phyloP scores from a whole-genome alignment of 2,797 vertebrate species.

The Parotocinclus haroldoi region DNA sequence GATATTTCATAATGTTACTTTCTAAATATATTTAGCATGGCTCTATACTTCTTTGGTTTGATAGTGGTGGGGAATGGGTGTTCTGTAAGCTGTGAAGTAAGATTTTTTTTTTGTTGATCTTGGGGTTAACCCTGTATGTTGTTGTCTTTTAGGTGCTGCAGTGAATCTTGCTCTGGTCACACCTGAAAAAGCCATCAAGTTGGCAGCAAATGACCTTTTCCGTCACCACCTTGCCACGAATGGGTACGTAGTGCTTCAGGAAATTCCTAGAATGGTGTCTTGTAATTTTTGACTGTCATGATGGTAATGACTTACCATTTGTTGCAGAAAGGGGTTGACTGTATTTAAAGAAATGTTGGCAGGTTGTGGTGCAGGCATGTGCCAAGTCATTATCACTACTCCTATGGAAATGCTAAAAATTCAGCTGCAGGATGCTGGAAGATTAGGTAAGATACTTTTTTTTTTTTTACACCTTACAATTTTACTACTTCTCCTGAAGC shows the following conservation, averaged over 20 bases:
- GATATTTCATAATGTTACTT: constrained; percentile 6
- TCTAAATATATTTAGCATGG: constrained; percentile 15
- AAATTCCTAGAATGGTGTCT: neutral
- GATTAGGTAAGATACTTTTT: constrained; percentile 64
- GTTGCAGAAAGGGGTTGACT: constrained; percentile 69
- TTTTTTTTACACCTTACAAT: neutral
- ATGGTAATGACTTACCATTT: neutral
- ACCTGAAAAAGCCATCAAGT: constrained; percentile 81
- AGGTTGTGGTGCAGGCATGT: constrained; percentile 81
- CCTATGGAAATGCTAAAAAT: constrained; percentile 89
- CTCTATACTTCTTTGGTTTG: constrained; percentile 40
- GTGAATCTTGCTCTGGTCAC: constrained; percentile 81
- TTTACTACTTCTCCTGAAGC: neutral
- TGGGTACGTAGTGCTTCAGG: constrained; percentile 61
- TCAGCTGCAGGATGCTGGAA: constrained; percentile 80
- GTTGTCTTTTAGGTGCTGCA: constrained; percentile 70
- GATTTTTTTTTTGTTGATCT: constrained; percentile 3
- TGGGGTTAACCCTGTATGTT: constrained; percentile 46
- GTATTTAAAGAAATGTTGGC: constrained; percentile 81
- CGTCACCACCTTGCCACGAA: constrained; percentile 70
- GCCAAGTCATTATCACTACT: constrained; percentile 80
- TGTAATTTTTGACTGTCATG: neutral
- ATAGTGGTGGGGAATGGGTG: constrained; percentile 52
- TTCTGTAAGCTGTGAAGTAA: constrained; percentile 10
- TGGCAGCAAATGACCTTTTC: constrained; percentile 81